These are phyloP conservation scores for Columba guinea DNA, from an alignment of 2,797 vertebrate species.

Conservation along the genomic window DNA sequence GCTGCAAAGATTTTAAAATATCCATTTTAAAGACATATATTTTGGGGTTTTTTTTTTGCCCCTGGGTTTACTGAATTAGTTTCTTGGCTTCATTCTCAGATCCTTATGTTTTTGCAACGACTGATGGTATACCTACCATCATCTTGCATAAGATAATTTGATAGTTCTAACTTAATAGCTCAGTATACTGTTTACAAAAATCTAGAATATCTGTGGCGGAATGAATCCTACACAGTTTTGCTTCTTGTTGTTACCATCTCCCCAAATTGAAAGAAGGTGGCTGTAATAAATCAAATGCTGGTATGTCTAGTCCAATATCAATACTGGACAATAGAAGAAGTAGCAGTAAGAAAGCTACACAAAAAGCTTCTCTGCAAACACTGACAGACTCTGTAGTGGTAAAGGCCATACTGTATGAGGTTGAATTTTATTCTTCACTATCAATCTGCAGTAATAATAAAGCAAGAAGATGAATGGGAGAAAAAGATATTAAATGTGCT, in stretches of 20 bases:
- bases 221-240: neutral
- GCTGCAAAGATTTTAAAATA: neutral
- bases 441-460: neutral
- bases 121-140: neutral
- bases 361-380: neutral
- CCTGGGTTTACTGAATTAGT: neutral
- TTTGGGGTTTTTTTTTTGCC: neutral
- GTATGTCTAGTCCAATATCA: accelerated
- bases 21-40: neutral
- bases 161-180: neutral
- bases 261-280: neutral
- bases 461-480: neutral
- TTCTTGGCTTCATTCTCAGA: neutral
- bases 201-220: neutral
- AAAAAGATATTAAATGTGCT: neutral
- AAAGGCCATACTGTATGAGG: neutral
- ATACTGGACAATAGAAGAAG: neutral
- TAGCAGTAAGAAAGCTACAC: neutral
- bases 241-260: neutral
- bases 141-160: neutral
- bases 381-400: neutral
- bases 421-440: neutral
- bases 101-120: neutral
- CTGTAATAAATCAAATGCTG: neutral
- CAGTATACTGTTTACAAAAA: neutral